These are phyloP conservation scores for Oligia latruncula DNA, from an alignment of 2,888 invertebrate species.

Conservation along the genomic window DNA sequence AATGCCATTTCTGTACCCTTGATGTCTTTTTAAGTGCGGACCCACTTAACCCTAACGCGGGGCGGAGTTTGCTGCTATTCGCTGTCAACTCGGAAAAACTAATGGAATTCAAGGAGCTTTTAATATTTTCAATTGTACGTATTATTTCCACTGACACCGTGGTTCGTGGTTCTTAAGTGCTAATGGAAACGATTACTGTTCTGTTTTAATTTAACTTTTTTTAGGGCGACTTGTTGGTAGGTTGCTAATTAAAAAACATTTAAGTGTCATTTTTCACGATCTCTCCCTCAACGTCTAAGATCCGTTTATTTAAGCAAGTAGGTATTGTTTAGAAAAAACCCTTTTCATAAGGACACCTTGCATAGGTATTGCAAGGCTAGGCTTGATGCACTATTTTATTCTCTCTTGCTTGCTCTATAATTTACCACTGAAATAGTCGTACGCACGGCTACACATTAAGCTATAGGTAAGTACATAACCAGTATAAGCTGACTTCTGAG, in stretches of 20 bases:
- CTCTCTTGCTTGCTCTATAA: background rate
- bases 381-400: background rate
- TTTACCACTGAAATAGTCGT: background rate
- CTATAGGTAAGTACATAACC: too few species aligned
- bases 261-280: background rate
- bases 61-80: conserved; percentile 75
- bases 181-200: conserved; percentile 24
- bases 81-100: conserved; percentile 77
- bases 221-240: background rate
- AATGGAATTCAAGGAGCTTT: conserved; percentile 71
- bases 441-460: too few species aligned
- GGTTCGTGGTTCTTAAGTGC: conserved; percentile 17
- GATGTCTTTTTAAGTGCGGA: conserved; percentile 90
- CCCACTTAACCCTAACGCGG: conserved; percentile 87
- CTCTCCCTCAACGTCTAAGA: background rate
- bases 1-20: conserved; percentile 89
- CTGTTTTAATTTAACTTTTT: conserved; percentile 5
- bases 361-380: too few species aligned
- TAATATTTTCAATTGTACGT: conserved; percentile 61
- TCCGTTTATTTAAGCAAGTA: background rate
- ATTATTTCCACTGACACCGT: conserved; percentile 31
- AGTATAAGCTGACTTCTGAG: too few species aligned
- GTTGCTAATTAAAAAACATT: background rate
- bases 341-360: too few species aligned
- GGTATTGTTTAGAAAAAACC: background rate